Percentiles rank a stretch among this genome's conserved stretches.
Evolutionary conservation across 92 coral and sea anemone species (phyloP).

Genomic region (Umimayanthus chanpuru): DNA sequence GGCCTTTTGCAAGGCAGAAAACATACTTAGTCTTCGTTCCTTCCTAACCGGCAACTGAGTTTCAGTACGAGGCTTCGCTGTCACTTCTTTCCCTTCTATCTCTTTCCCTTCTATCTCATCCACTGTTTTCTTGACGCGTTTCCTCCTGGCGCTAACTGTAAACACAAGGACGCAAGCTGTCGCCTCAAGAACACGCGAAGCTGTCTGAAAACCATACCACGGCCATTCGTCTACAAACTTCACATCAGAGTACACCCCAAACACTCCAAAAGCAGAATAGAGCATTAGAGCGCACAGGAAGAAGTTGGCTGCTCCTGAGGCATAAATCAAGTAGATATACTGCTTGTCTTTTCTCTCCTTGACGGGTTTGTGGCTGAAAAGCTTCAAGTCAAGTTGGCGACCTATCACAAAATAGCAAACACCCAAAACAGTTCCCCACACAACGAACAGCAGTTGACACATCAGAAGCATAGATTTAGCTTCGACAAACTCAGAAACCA

Average conservation of each 20-base stretch:
- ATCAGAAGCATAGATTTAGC: conserved; percentile 78
- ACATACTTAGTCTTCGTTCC: conserved; percentile 58
- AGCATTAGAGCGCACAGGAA: conserved; percentile 55
- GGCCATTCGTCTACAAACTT: conserved; percentile 72
- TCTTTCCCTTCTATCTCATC: conserved; percentile 23
- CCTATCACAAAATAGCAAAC: conserved; percentile 63
- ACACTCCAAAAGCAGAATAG: conserved; percentile 79
- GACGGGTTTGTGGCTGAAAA: conserved; percentile 60
- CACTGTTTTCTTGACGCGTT: conserved; percentile 46
- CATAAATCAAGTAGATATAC: conserved; percentile 65
- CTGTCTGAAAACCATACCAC: conserved; percentile 76
- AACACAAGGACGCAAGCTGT: conserved; percentile 69
- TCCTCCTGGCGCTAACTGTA: conserved; percentile 80
- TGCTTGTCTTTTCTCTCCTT: conserved; percentile 61
- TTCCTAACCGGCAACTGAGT: conserved; percentile 7
- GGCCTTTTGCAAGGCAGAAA: conserved; percentile 62
- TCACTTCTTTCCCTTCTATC: neutral
- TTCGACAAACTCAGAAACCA: conserved; percentile 65
- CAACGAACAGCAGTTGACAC: conserved; percentile 68
- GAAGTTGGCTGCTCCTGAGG: conserved; percentile 68
- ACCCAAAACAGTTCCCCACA: conserved; percentile 72
- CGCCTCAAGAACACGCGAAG: conserved; percentile 64
- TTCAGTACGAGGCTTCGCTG: neutral
- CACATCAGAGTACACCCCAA: conserved; percentile 76
- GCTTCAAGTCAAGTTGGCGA: conserved; percentile 59